A percentile compares a stretch with the other conserved stretches of the same genome.
Conservation (phyloP, 2,797 vertebrate species). For the Streptopelia turtur region DNA sequence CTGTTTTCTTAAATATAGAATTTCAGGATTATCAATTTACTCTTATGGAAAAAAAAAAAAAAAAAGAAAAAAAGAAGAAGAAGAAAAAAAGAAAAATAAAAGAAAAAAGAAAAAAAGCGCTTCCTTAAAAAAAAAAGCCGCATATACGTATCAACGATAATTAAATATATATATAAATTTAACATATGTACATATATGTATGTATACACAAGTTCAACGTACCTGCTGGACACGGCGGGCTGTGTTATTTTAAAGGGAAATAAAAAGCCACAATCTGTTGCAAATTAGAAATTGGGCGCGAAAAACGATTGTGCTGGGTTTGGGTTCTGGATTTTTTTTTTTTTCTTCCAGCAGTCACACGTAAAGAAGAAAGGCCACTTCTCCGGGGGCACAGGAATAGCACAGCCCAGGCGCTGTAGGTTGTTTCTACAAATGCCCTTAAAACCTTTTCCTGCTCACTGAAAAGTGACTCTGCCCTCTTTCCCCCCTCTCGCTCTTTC, state of each 20-base stretch:
- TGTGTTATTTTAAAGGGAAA: conserved; percentile 70
- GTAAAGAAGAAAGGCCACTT: conserved; percentile 70
- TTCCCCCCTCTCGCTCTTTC: conserved; percentile 63
- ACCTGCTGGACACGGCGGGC: conserved; percentile 84
- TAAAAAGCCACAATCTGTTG: conserved; percentile 59
- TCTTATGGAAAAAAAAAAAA: not conserved
- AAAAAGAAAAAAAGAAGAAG: too few species aligned
- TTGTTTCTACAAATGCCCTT: conserved; percentile 81
- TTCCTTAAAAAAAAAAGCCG: not conserved
- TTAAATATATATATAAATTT: conserved; percentile 5
- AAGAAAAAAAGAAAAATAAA: too few species aligned
- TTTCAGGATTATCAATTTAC: not conserved
- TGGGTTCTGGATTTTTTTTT: not conserved
- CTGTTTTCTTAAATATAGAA: not conserved
- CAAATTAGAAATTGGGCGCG: conserved; percentile 63
- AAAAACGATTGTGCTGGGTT: conserved; percentile 38
- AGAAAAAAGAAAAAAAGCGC: not conserved
- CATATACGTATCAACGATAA: not conserved
- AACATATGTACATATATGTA: conserved; percentile 36
- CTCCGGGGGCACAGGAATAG: conserved; percentile 72
- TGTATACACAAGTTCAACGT: conserved; percentile 77
- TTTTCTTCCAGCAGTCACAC: conserved; percentile 71
- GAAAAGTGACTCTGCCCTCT: conserved; percentile 79
- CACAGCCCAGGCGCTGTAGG: conserved; percentile 69
- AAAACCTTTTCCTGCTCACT: conserved; percentile 78